Base-by-base conservation (phyloP, 2,113 vertebrate species). In the Centropus bengalensis region DNA sequence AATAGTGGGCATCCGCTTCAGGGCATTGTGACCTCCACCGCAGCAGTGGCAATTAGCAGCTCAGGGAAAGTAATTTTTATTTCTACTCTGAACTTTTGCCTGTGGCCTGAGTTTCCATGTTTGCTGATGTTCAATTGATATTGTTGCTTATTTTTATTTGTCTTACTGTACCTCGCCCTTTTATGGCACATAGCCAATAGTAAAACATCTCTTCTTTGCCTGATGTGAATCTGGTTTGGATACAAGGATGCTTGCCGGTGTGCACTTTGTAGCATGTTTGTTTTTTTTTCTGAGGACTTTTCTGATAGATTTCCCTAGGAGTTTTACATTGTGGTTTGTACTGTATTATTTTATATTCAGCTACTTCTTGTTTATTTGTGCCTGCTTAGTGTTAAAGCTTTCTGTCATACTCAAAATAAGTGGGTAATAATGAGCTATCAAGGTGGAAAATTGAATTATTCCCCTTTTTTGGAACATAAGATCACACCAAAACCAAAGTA, bases 401-500 rank as follows among this genome's bases (percentile, higher is more conserved):
- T 91, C 26, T 81, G 68, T 83, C 52, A 47, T 91, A 71, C 58
- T 90, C 56, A 86, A 82, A 91, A 76, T 42, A 84, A 42, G 28
- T 51, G n/a, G 8, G 33, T 76, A 67, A 33, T 87, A 82, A 73
- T 86, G 89, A 94, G 16, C 91, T 96, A 80, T 38, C 51, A 89
- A 83, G 75, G 40, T 86, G 56, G 33, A 86, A 77, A 64, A 76
- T 8, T 40, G 59, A 85, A 70, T 87, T 92, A 80, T 88, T 91
- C 27, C 70, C 6, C 36, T 28, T 77, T 82, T 56, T 71, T 60
- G 52, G 68, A 91, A 56, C 30, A 68, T 49, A 63, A 9, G 36
- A 36, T 36, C 36, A 36, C 36, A 9, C 36, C 36, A 36, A 36
- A 36, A 36, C 36, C 36, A 36, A 7, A 36, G 36, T 36, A 68